Conservation (phyloP, 2,113 vertebrate genomes). For the Nothoprocta perdicaria region DNA sequence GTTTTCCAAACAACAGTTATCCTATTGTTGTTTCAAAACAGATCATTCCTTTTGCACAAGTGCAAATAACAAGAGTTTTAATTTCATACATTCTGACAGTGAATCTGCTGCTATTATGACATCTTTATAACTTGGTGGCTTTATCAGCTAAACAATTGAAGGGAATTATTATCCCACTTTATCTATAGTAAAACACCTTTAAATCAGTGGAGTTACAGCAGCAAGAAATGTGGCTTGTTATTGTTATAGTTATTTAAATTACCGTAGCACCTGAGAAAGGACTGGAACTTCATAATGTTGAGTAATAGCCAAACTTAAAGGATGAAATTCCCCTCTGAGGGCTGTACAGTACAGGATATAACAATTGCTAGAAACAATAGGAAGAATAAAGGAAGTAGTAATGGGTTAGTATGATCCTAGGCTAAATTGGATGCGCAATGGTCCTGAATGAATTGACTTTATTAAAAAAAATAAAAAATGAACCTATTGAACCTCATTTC, state of each 20-base stretch:
- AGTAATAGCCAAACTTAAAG: background rate
- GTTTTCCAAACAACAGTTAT: background rate
- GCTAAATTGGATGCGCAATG: background rate
- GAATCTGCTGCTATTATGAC: background rate
- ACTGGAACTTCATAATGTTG: background rate
- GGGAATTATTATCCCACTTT: background rate
- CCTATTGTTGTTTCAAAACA: background rate
- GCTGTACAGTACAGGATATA: background rate
- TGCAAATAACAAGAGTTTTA: background rate
- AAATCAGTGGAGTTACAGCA: background rate
- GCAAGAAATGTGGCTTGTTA: background rate
- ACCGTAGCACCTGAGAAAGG: background rate
- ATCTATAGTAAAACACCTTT: conserved; percentile 1
- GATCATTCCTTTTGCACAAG: background rate
- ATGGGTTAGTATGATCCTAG: background rate
- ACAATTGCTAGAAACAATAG: background rate
- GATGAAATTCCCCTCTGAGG: background rate
- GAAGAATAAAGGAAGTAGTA: background rate
- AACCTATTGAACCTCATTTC: background rate
- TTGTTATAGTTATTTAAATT: background rate
- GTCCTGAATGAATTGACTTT: background rate
- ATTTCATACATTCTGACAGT: background rate
- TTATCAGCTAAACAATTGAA: background rate
- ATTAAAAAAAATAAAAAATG: background rate
- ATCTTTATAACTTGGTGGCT: background rate